These are phyloP conservation scores for Pelvicachromis taeniatus DNA, from an alignment of 2,113 vertebrate species.

Conservation along the genomic window DNA sequence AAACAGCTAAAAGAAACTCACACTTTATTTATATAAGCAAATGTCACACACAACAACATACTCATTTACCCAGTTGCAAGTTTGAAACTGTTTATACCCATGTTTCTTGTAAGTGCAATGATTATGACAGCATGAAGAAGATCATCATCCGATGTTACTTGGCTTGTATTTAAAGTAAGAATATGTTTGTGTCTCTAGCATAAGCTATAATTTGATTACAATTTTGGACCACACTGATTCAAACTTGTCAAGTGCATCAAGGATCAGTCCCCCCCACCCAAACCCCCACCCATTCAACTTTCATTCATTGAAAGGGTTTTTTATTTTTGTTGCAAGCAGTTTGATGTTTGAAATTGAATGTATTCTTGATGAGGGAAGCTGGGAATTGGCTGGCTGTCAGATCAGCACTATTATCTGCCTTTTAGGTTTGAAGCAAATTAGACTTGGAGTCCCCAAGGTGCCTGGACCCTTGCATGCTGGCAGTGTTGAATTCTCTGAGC, in stretches of 20 bases:
- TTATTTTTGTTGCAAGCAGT: conserved; percentile 53
- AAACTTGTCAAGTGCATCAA: conserved; percentile 48
- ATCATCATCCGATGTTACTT: not conserved
- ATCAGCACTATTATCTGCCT: conserved; percentile 68
- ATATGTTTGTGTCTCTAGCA: conserved; percentile 13
- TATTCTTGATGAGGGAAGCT: conserved; percentile 65
- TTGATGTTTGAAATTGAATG: conserved; percentile 62
- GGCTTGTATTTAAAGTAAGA: not conserved
- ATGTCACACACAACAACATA: not conserved
- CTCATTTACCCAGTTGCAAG: not conserved
- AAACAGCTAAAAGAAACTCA: not conserved
- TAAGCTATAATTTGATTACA: conserved; percentile 12
- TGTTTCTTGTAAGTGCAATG: not conserved
- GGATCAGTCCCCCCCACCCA: not conserved
- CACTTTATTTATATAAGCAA: not conserved
- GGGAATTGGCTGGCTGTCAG: conserved; percentile 67
- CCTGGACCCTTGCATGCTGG: conserved; percentile 39
- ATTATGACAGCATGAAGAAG: not conserved
- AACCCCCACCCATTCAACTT: not conserved
- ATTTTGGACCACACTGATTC: not conserved
- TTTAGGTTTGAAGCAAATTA: conserved; percentile 70
- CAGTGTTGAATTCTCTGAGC: conserved; percentile 41
- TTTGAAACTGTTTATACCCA: not conserved
- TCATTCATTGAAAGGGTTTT: conserved; percentile 46
- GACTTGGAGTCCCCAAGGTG: conserved; percentile 62